Base-by-base conservation (phyloP, 2,797 vertebrate species). In the Acanthurus leucopareius region DNA sequence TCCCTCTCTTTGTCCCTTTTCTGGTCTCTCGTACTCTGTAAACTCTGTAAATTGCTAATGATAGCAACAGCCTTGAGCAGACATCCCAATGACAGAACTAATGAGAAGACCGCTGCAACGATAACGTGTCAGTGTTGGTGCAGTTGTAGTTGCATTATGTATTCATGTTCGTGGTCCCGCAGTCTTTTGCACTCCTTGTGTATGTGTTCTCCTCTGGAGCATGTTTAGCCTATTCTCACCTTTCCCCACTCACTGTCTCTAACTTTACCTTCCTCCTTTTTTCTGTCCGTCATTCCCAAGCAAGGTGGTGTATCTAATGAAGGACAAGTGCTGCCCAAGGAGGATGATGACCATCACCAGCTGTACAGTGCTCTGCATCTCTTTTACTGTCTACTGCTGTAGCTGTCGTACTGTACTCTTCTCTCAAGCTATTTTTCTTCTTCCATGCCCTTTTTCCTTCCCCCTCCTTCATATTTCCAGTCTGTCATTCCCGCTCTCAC, bases 41-140 rank as follows among this genome's bases (percentile, higher is more conserved):
- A 80, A 83, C 72, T 78, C 47, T 60, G 65, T 75, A 87, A 84
- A 77, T 68, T 75, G 58, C 77, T 87, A 88, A 92, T 89, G 83
- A 84, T 77, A 67, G 72, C 76, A 84, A 88, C 84, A 91, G 78
- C 86, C 84, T 79, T 82, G 75, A 89, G 86, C 88, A 83, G 67
- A 86, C 75, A 73, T 84, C 40, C 58, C 88, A 90, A 82, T 89
- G 86, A 86, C 84, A 85, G 69, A 84, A 82, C 81, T 91, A 89
- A 90, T 89, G 85, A 92, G 85, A 87, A 76, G 71, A 78, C 76
- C n/a, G 58, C 81, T 78, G 66, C 77, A 82, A 76, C 54, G 11
- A 79, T 62, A 63, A 48, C 75, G 70, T 35, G 38, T 79, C 75
- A 63, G 69, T 44, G 76, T 77, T 62, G 54, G 14, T 47, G 71